phyloP scores from a whole-genome alignment of 2,113 vertebrate species.

The Campylomormyrus tamandua region DNA sequence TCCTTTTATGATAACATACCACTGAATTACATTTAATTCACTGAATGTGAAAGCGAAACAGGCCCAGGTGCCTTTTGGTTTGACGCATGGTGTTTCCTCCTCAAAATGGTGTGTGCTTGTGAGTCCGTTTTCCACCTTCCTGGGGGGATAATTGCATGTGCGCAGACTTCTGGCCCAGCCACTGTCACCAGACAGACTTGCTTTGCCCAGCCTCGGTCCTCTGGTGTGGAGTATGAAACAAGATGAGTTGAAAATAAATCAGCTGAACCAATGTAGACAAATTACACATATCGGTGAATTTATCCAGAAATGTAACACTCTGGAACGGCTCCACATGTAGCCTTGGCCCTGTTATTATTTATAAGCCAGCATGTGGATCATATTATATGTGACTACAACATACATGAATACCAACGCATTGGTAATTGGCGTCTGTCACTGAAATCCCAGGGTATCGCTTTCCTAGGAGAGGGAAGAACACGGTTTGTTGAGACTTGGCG shows the following conservation, averaged over 20 bases:
- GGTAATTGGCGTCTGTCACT: conserved; percentile 44
- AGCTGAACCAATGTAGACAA: conserved; percentile 34
- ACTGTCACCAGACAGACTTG: not conserved
- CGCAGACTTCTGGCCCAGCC: not conserved
- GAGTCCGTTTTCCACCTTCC: not conserved
- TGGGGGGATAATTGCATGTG: not conserved
- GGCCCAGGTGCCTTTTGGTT: not conserved
- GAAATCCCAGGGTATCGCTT: conserved; percentile 34
- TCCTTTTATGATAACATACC: not conserved
- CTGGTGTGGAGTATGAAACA: conserved; percentile 26
- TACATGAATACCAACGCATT: conserved; percentile 29
- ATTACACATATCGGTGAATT: conserved; percentile 36
- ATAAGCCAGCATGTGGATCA: conserved; percentile 43
- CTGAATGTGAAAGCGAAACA: not conserved
- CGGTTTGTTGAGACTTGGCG: conserved; percentile 24
- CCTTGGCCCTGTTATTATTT: conserved; percentile 29
- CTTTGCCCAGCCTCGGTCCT: not conserved
- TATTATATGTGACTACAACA: conserved; percentile 47
- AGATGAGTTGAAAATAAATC: conserved; percentile 17
- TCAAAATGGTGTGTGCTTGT: not conserved
- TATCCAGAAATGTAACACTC: conserved; percentile 37
- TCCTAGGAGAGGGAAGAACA: conserved; percentile 40
- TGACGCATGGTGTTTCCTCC: not conserved
- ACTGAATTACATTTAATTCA: not conserved
- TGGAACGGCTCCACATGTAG: conserved; percentile 32